phyloP scores from a whole-genome alignment of 2,888 invertebrate species.

The Megalurothrips usitatus region DNA sequence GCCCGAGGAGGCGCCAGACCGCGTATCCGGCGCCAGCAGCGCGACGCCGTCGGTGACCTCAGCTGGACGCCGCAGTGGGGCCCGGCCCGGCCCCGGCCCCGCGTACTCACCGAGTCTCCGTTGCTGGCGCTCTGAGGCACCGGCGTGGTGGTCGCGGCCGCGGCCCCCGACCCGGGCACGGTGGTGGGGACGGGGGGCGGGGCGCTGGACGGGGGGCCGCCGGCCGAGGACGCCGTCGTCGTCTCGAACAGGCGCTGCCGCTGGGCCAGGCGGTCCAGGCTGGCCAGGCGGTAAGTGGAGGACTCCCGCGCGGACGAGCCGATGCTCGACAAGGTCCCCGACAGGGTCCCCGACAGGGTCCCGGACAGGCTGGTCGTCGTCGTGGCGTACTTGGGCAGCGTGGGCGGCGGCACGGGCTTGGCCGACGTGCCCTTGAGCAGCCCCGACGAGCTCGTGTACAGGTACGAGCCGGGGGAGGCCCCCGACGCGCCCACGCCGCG shows the following conservation, averaged over 20 bases:
- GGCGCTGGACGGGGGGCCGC: constrained; percentile 28
- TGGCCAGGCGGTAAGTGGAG: constrained; percentile 71
- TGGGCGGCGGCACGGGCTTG: constrained; percentile 56
- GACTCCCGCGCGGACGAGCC: constrained; percentile 58
- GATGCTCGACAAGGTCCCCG: constrained; percentile 49
- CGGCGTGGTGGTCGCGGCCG: background rate
- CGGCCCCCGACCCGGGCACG: constrained; percentile 26
- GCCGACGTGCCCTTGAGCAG: constrained; percentile 35
- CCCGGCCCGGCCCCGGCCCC: background rate
- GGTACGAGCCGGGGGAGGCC: constrained; percentile 38
- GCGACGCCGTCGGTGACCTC: too few relatives aligned
- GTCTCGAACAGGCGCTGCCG: constrained; percentile 76
- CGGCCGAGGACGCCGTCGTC: constrained; percentile 43
- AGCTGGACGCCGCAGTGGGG: too few relatives aligned
- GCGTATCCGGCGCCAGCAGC: too few relatives aligned
- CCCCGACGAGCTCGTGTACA: constrained; percentile 39
- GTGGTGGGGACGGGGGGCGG: constrained; percentile 31
- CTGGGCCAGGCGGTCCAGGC: constrained; percentile 75
- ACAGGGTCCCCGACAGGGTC: background rate
- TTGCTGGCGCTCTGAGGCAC: background rate
- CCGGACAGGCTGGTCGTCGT: constrained; percentile 45
- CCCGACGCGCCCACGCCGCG: constrained; percentile 29
- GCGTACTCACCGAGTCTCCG: background rate
- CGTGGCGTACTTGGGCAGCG: constrained; percentile 72
- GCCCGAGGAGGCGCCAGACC: too few relatives aligned